Base-by-base conservation (phyloP, 1,140 invertebrate genomes). In the Philopotamus ludificatus region DNA sequence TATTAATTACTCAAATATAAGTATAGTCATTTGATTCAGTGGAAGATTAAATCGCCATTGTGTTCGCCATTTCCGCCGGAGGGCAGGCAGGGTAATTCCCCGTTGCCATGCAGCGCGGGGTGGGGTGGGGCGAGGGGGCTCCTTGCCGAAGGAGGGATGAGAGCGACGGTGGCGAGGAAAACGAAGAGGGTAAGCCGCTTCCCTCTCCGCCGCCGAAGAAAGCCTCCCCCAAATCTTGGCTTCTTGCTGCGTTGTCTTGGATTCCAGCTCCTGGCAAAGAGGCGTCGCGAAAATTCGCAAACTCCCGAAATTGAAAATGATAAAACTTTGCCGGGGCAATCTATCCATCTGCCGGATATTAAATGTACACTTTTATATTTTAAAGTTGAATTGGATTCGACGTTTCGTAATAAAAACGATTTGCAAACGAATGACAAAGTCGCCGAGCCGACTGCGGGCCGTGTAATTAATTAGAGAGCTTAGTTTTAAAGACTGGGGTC, bases 401-500 rank as follows among this genome's bases (percentile, higher is more conserved):
- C n/a, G n/a, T n/a, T n/a, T n/a, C n/a, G n/a, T n/a, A n/a, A n/a
- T n/a, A n/a, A n/a, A n/a, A n/a, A n/a, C n/a, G n/a, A n/a, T n/a
- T n/a, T n/a, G n/a, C n/a, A n/a, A n/a, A n/a, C n/a, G n/a, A n/a
- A n/a, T n/a, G n/a, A n/a, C n/a, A n/a, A n/a, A n/a, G n/a, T n/a
- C n/a, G n/a, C n/a, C n/a, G n/a, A n/a, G n/a, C n/a, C n/a, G 7
- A 47, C 58, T 53, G 26, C 63, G 64, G 65, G 55, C 65, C 64
- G 54, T 63, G 65, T 70, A 70, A 70, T 70, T 70, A 70, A 70
- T 70, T 70, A 70, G 68, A 67, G 59, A 67, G 68, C 68, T 70
- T 70, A 70, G 63, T 69, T 69, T 66, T 63, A 67, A 64, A 64
- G 65, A 25, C 25, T 23, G 12, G 50, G 50, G 20, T 23, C 20